Conservation (phyloP, 2,888 invertebrate species). For the Pristionchus entomophagus region DNA sequence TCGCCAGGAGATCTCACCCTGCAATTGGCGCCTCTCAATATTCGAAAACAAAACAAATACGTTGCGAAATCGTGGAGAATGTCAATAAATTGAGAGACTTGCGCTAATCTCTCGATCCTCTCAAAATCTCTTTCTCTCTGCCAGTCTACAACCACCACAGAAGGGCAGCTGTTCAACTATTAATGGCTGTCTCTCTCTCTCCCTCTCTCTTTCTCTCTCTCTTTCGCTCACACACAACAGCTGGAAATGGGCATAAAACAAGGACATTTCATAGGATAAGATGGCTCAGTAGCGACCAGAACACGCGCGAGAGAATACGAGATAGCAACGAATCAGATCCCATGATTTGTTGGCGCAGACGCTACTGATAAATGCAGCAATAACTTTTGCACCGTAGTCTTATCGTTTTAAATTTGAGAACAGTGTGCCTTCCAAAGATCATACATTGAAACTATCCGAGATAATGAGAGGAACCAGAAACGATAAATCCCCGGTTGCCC, state of each 20-base stretch:
- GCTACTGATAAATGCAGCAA: no score
- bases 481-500: background rate
- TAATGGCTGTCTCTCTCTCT: background rate
- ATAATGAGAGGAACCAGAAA: background rate
- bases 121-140: background rate
- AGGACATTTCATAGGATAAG: no score
- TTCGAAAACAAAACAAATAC: background rate
- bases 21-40: background rate
- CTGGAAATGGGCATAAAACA: background rate
- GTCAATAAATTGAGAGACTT: background rate
- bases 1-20: background rate
- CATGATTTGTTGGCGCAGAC: no score
- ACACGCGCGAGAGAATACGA: no score
- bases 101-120: background rate
- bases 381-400: no score
- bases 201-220: background rate
- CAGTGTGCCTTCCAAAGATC: no score
- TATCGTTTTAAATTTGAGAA: no score
- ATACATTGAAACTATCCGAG: background rate
- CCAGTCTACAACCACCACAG: background rate
- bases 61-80: background rate
- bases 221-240: background rate
- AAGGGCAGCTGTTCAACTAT: slow-evolving; percentile 26
- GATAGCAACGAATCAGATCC: no score
- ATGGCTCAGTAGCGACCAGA: no score